Evolutionary conservation across 2,888 invertebrate species (phyloP).

Genomic region (Parnassius orleans): DNA sequence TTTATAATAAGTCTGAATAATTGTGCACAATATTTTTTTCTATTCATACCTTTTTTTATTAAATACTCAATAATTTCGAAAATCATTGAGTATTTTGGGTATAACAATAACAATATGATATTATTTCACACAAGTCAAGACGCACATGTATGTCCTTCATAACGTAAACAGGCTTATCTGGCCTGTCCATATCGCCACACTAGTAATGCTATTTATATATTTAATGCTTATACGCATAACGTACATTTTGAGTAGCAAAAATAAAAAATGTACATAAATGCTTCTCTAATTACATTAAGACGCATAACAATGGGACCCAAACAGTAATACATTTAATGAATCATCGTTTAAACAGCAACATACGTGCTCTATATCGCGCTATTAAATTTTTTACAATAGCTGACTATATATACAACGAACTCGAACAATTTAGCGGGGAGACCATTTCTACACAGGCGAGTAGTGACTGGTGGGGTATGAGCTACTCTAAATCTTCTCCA

Average conservation of each 20-base stretch:
- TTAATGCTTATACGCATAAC: not conserved
- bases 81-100: no score
- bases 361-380: conserved; percentile 41
- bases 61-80: no score
- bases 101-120: no score
- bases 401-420: conserved; percentile 35
- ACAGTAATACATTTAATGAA: no score
- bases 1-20: no score
- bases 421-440: conserved; percentile 30
- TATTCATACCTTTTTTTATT: no score
- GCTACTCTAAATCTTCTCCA: conserved; percentile 41
- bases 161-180: not conserved
- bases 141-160: not conserved
- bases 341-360: no score
- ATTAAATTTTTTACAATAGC: conserved; percentile 32
- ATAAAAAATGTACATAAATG: no score
- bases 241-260: no score
- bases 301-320: no score
- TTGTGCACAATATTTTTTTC: no score
- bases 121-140: not conserved
- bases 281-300: no score
- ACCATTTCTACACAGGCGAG: conserved; percentile 53
- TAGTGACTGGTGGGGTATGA: conserved; percentile 39
- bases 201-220: not conserved
- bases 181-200: not conserved